Base-by-base conservation (phyloP, 2,113 vertebrate genomes). In the Leucosticte australis region DNA sequence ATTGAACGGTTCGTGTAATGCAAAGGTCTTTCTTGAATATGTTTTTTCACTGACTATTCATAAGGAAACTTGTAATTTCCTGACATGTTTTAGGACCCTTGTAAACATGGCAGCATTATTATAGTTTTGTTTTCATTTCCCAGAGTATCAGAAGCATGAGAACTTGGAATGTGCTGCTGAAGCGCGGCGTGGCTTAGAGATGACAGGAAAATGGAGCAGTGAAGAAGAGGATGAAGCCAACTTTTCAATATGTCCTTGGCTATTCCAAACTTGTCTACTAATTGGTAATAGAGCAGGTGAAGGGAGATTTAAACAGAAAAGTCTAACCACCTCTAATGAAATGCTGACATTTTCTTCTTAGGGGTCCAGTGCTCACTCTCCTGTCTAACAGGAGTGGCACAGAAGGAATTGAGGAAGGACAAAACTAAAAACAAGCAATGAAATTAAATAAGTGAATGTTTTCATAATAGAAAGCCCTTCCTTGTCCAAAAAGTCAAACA, bases 161-260 rank as follows among this genome's bases (percentile, higher is more conserved):
- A 71, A 71, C 13, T 68, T 64, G 27, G 12, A 84, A 52, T 8
- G 8, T 24, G 8, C 8, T 44, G 26, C 24, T 59, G 28, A 55
- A 65, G 56, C 3, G 4, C 4, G 28, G 2, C 1, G 0, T 1
- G 2, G 6, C 35, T 65, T 44, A 23, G 0, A 3, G 33, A 22
- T 28, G 6, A 13, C 6, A 37, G 18, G 28, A 77, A 92, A 74
- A 69, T 22, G 13, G 5, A 70, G 2, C 10, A 41, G 16, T 13
- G 49, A 69, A 64, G 15, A 21, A 47, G 33, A 63, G 5, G 10
- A 4, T 41, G 27, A 89, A 24, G 27, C 4, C 11, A 26, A 2
- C 1, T 74, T 77, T 75, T 63, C 18, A 26, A 10, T 35, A 3
- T n/a, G 13, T n/a, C 60, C 15, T 37, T 50, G 35, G 3, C 5